These are phyloP conservation scores for Tetramorium parvispinum DNA, from an alignment of 1,140 invertebrate species.

Conservation along the genomic window DNA sequence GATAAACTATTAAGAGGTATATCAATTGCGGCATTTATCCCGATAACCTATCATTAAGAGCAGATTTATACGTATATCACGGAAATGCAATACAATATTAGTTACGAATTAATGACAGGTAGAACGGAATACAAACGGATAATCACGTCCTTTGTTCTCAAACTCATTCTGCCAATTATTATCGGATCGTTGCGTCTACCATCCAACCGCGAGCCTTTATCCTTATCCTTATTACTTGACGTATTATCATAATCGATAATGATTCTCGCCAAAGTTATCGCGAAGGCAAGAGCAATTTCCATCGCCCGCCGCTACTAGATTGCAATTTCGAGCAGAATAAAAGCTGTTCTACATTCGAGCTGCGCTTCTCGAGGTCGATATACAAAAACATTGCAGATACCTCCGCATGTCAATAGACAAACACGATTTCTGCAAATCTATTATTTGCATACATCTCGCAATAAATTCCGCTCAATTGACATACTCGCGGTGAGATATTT, in stretches of 20 bases:
- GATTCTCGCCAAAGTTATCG: not conserved
- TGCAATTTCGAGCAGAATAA: not conserved
- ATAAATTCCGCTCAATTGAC: constrained; percentile 6
- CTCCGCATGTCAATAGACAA: not conserved
- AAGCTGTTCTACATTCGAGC: not conserved
- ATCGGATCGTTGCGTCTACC: constrained; percentile 7
- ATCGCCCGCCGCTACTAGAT: not conserved
- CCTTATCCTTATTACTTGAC: constrained; percentile 25
- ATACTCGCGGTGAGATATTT: not conserved
- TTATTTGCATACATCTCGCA: not conserved
- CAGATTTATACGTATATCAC: not conserved
- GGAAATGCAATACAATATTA: constrained; percentile 1
- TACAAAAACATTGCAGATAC: not conserved
- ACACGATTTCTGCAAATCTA: not conserved
- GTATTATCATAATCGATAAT: constrained; percentile 50
- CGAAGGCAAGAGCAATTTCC: not conserved
- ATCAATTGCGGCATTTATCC: not conserved
- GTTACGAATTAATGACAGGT: constrained; percentile 8
- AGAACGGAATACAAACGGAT: not conserved
- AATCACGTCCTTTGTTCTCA: not conserved
- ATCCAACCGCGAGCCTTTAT: not conserved
- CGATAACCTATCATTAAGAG: constrained; percentile 1
- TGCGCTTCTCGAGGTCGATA: not conserved
- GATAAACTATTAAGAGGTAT: not conserved
- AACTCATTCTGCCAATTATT: constrained; percentile 34